A percentile compares a stretch with the other conserved stretches of the same genome.
Evolutionary conservation across 2,888 invertebrate species (phyloP).

Genomic region (Philaethria dido): DNA sequence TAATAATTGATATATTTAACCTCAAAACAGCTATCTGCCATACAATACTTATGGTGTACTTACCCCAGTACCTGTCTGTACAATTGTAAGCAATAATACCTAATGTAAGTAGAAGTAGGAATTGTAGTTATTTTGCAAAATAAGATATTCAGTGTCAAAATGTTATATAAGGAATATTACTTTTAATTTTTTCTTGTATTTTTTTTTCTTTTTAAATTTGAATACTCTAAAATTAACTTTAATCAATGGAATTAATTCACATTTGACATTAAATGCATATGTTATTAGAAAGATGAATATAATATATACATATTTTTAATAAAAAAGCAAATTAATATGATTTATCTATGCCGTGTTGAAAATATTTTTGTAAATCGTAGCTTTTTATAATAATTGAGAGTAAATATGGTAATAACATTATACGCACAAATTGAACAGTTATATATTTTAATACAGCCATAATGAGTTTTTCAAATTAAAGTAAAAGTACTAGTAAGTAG

Average conservation of each 20-base stretch:
- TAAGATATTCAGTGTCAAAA: not conserved
- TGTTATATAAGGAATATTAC: not conserved
- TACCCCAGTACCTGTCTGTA: slow-evolving; percentile 18
- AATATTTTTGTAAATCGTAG: slow-evolving; percentile 20
- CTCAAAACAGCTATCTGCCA: slow-evolving; percentile 8
- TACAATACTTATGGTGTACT: slow-evolving; percentile 12
- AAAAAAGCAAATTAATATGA: not conserved
- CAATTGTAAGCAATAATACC: slow-evolving; percentile 21
- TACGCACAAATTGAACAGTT: slow-evolving; percentile 28
- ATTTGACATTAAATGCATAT: not conserved
- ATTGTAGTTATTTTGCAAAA: not conserved
- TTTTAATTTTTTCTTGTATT: not conserved
- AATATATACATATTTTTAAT: not conserved
- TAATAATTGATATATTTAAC: not conserved
- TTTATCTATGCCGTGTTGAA: slow-evolving; percentile 9
- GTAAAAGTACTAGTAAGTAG: not conserved
- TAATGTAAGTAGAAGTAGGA: not conserved
- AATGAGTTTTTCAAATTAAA: not conserved
- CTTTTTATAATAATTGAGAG: slow-evolving; percentile 6
- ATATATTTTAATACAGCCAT: not conserved
- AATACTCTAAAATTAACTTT: slow-evolving; percentile 5
- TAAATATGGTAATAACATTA: slow-evolving; percentile 19
- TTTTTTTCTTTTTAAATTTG: not conserved
- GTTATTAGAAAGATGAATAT: not conserved
- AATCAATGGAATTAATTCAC: slow-evolving; percentile 18